phyloP scores from a whole-genome alignment of 2,113 vertebrate species.

The Suricata suricatta region DNA sequence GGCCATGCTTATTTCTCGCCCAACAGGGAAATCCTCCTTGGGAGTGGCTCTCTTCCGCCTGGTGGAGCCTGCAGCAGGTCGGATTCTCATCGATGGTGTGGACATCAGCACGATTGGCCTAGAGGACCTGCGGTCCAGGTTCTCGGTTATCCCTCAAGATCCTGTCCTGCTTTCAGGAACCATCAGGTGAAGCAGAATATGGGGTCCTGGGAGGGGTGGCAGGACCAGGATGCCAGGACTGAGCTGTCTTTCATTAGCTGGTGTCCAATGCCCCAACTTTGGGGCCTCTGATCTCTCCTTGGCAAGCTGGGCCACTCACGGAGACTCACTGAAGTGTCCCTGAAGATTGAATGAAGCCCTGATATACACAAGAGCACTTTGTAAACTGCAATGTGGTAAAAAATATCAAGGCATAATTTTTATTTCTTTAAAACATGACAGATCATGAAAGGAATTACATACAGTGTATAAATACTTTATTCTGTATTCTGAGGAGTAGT shows the following conservation, averaged over 20 bases:
- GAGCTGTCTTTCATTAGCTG: background rate
- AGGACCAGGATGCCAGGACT: accelerated
- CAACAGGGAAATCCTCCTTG: constrained; percentile 87
- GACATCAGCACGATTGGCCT: constrained; percentile 83
- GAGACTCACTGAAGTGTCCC: background rate
- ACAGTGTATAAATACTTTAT: too few relatives aligned
- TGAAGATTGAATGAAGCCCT: background rate
- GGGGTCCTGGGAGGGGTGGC: background rate
- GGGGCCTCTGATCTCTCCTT: background rate
- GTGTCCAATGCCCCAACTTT: background rate
- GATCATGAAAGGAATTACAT: too few relatives aligned
- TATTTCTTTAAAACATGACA: background rate
- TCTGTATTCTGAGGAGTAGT: too few relatives aligned
- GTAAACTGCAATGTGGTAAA: background rate
- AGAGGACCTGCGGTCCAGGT: constrained; percentile 84
- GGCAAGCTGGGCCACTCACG: background rate
- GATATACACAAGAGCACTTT: too few relatives aligned
- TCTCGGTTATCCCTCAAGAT: constrained; percentile 86
- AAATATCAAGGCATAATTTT: background rate
- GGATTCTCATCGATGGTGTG: constrained; percentile 85
- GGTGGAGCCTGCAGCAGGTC: constrained; percentile 82
- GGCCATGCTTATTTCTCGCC: background rate
- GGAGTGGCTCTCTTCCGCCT: constrained; percentile 87
- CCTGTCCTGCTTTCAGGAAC: constrained; percentile 88
- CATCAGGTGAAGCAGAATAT: constrained; percentile 80